These are phyloP conservation scores for Callopanchax toddi DNA, from an alignment of 2,113 vertebrate species.

Conservation along the genomic window DNA sequence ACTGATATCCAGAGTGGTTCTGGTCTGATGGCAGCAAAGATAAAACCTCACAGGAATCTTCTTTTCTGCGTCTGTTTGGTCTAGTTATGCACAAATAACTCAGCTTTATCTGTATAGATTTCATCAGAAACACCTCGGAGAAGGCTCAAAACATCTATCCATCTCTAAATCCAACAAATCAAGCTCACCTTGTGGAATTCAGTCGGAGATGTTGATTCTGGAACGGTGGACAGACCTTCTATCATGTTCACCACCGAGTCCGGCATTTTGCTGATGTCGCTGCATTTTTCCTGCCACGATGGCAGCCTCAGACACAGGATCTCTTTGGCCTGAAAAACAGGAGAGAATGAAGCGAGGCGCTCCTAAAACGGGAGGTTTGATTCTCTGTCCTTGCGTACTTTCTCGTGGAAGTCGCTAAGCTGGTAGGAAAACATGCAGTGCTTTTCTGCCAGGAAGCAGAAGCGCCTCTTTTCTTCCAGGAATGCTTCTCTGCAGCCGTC, in stretches of 20 bases:
- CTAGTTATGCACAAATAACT: background rate
- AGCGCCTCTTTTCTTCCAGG: constrained; percentile 93
- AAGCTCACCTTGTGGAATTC: constrained; percentile 82
- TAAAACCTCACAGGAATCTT: background rate
- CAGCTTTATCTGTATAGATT: background rate
- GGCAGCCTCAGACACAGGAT: constrained; percentile 85
- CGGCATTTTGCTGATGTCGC: constrained; percentile 89
- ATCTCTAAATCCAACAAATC: no score
- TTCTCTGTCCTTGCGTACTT: constrained; percentile 76
- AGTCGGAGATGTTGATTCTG: constrained; percentile 83
- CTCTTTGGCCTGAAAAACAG: constrained; percentile 84
- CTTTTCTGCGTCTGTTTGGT: background rate
- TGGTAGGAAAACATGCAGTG: constrained; percentile 91
- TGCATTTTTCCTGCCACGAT: constrained; percentile 91
- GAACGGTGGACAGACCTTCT: constrained; percentile 83
- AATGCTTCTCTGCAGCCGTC: constrained; percentile 94
- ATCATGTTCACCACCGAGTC: constrained; percentile 89
- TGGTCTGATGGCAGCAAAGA: constrained; percentile 13
- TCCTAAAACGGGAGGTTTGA: background rate
- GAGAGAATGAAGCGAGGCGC: background rate
- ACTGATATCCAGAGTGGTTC: no score
- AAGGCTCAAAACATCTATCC: no score
- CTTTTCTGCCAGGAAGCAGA: constrained; percentile 97
- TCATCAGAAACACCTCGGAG: constrained; percentile 6
- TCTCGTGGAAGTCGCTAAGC: constrained; percentile 85